Base-by-base conservation (phyloP, 1,140 invertebrate species). In the Asobara japonica region DNA sequence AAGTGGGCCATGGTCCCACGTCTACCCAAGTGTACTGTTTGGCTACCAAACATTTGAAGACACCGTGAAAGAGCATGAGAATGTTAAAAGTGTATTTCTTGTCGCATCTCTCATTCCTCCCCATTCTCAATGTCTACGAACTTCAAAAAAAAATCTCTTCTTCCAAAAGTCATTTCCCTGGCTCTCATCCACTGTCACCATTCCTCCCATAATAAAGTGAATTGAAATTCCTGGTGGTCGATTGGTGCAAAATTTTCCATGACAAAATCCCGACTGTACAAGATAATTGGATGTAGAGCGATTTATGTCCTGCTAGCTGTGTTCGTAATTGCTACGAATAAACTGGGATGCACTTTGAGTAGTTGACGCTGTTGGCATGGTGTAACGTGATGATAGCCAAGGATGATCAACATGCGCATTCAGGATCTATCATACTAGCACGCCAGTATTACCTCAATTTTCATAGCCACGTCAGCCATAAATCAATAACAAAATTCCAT, bases 1-100 rank as follows among this genome's bases (percentile, higher is more conserved):
- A 69, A 61, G 68, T 69, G 48, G 68, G 68, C 68, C 68, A 69
- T 69, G 68, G 68, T 62, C 56, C 68, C 29, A 56, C 27, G 29
- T 16, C n/a, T 22, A 33, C 56, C 27, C 41, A 45, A 45, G 41
- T 16, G 18, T 22, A 25, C 20, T 68, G 66, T 68, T 68, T 68
- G 66, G 56, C 48, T 68, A 22, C 29, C 31, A 69, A 69, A 69
- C 68, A 69, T 61, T 62, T n/a, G 48, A 56, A 38, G 68, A 33
- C 27, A 36, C 56, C 13, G 51, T 25, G 51, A 25, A 5, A 22
- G 13, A 13, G 11, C 20, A 25, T 56, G 51, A 56, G 51, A 56
- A 45, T 45, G 13, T 45, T 45, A 13, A 45, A 45, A 45, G 41
- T 16, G n/a, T 45, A 45, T 45, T 45, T 13, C 13, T 16, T 45